phyloP scores from a whole-genome alignment of 2,888 invertebrate genomes.

The Venustoraphidia nigricollis region DNA sequence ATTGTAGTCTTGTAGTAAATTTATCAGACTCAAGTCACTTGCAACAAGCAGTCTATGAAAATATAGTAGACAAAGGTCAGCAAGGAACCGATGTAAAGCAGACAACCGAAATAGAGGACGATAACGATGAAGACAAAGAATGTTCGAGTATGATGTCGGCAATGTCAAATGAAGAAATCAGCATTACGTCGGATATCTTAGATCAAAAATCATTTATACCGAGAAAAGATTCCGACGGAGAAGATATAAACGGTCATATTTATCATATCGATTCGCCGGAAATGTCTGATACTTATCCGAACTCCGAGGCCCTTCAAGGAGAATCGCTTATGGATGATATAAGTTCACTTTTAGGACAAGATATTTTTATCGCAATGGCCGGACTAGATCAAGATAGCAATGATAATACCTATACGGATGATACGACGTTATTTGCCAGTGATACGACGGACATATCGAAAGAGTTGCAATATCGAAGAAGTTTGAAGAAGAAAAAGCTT shows the following conservation, averaged over 20 bases:
- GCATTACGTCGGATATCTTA: slow-evolving; percentile 51
- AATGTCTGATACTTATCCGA: slow-evolving; percentile 53
- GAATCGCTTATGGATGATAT: slow-evolving; percentile 68
- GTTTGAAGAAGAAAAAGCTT: slow-evolving; percentile 43
- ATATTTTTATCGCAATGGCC: slow-evolving; percentile 48
- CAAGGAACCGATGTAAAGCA: slow-evolving; percentile 11
- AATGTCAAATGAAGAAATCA: slow-evolving; percentile 55
- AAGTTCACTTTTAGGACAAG: slow-evolving; percentile 57
- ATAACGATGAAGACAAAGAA: slow-evolving; percentile 38
- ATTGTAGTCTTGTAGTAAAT: too few relatives aligned
- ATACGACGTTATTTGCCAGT: slow-evolving; percentile 48
- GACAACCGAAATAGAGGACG: slow-evolving; percentile 21
- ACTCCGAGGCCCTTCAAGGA: slow-evolving; percentile 58
- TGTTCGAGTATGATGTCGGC: slow-evolving; percentile 43
- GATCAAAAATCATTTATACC: slow-evolving; percentile 33
- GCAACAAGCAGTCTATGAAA: too few relatives aligned
- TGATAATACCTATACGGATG: slow-evolving; percentile 48
- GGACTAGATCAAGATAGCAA: slow-evolving; percentile 42
- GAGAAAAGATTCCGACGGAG: slow-evolving; percentile 29
- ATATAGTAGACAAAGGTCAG: slow-evolving; percentile 24
- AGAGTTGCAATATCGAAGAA: slow-evolving; percentile 29
- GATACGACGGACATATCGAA: slow-evolving; percentile 24
- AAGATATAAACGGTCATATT: slow-evolving; percentile 37
- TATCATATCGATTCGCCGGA: slow-evolving; percentile 76
- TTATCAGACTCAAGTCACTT: too few relatives aligned